Conservation (phyloP, 2,797 vertebrate species). For the Megaceryle alcyon region DNA sequence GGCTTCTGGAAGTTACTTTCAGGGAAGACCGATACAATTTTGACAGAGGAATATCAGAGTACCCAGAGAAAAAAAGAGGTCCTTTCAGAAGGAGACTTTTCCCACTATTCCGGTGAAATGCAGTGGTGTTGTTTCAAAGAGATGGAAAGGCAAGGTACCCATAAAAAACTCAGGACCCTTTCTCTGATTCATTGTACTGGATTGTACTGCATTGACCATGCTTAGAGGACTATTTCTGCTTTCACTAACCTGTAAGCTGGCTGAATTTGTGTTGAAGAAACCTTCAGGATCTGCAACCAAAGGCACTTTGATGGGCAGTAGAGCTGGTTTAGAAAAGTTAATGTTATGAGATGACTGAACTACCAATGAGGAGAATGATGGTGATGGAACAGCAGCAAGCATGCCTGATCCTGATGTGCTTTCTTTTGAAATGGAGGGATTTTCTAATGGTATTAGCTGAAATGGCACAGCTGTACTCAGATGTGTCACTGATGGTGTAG, state of each 20-base stretch:
- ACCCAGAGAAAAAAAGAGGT: not conserved
- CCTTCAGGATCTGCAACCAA: constrained; percentile 49
- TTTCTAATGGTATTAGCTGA: constrained; percentile 46
- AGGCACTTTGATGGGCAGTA: constrained; percentile 61
- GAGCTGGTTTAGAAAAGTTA: constrained; percentile 58
- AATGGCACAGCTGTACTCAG: constrained; percentile 45
- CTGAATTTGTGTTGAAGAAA: constrained; percentile 44
- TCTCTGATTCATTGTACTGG: not conserved
- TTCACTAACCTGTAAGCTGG: constrained; percentile 51
- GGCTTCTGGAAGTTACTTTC: constrained; percentile 14
- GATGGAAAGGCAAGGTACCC: not conserved
- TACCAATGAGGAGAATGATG: constrained; percentile 64
- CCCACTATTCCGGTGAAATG: not conserved
- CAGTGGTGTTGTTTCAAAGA: not conserved
- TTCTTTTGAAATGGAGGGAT: constrained; percentile 59
- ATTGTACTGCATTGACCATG: not conserved
- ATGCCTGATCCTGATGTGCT: constrained; percentile 38
- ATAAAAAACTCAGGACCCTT: not conserved
- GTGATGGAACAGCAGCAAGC: constrained; percentile 29
- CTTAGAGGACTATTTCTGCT: constrained; percentile 29
- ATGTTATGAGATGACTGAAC: constrained; percentile 68
- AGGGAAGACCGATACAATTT: not conserved
- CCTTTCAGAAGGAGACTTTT: not conserved
- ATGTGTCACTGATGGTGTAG: constrained; percentile 34
- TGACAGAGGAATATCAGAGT: not conserved